Conservation (phyloP, 2,797 vertebrate species). For the Crax fasciolata region DNA sequence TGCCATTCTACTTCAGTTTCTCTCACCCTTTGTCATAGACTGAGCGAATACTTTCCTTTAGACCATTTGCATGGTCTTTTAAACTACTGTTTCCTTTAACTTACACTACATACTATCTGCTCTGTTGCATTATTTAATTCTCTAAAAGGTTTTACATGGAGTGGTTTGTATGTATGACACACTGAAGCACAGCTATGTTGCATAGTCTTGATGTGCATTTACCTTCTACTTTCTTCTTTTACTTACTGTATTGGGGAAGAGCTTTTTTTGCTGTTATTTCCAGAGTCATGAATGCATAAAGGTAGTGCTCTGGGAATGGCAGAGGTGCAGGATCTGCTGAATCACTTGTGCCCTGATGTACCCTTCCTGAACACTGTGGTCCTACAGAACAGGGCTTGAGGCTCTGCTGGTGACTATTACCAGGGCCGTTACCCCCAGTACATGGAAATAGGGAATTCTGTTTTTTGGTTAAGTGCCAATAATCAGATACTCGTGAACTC, state of each 20-base stretch:
- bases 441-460: not conserved
- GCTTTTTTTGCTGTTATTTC: constrained; percentile 48
- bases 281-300: not conserved
- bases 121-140: constrained; percentile 49
- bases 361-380: not conserved
- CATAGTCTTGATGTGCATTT: not conserved
- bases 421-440: not conserved
- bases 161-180: not conserved
- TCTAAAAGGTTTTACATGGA: constrained; percentile 10
- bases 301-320: not conserved
- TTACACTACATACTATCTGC: not conserved
- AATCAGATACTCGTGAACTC: not conserved
- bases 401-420: not conserved
- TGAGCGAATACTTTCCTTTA: not conserved
- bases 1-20: not conserved
- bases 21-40: not conserved
- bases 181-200: not conserved
- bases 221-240: not conserved
- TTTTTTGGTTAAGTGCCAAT: not conserved
- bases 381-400: not conserved
- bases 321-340: constrained; percentile 50
- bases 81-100: not conserved
- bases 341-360: not conserved
- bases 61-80: not conserved
- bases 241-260: constrained; percentile 13